These are phyloP conservation scores for Ptiloglossa arizonensis DNA, from an alignment of 1,140 invertebrate genomes.

Conservation along the genomic window DNA sequence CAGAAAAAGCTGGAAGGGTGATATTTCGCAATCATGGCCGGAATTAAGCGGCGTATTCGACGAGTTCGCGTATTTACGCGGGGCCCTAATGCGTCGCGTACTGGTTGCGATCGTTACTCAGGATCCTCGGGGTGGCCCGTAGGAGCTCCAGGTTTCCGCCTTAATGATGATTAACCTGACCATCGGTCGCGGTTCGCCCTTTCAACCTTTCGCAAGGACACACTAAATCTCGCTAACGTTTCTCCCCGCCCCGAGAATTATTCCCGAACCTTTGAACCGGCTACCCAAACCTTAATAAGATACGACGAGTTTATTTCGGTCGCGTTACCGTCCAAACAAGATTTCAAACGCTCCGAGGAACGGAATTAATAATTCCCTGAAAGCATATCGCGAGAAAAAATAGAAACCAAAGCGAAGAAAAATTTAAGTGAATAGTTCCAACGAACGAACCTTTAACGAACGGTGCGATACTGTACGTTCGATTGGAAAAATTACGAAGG, in stretches of 20 bases:
- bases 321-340: too few relatives aligned
- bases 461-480: too few relatives aligned
- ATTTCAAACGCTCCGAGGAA: too few relatives aligned
- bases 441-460: too few relatives aligned
- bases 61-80: constrained; percentile 58
- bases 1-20: constrained; percentile 14
- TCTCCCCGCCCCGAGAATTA: constrained; percentile 38
- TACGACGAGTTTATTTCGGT: too few relatives aligned
- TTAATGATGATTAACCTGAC: constrained; percentile 69
- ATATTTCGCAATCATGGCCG: constrained; percentile 43
- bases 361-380: too few relatives aligned
- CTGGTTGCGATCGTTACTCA: constrained; percentile 63
- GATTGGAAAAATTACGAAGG: too few relatives aligned
- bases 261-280: constrained; percentile 33
- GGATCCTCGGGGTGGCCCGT: constrained; percentile 56
- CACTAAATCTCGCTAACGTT: constrained; percentile 34
- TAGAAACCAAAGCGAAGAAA: too few relatives aligned
- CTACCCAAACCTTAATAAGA: too few relatives aligned
- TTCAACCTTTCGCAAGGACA: constrained; percentile 50
- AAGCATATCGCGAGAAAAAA: too few relatives aligned
- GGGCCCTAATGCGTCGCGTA: constrained; percentile 52
- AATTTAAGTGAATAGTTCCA: too few relatives aligned
- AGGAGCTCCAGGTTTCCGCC: constrained; percentile 52
- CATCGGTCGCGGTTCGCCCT: constrained; percentile 54
- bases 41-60: constrained; percentile 56